Base-by-base conservation (phyloP, 2,888 invertebrate genomes). In the Penaeus monodon region DNA sequence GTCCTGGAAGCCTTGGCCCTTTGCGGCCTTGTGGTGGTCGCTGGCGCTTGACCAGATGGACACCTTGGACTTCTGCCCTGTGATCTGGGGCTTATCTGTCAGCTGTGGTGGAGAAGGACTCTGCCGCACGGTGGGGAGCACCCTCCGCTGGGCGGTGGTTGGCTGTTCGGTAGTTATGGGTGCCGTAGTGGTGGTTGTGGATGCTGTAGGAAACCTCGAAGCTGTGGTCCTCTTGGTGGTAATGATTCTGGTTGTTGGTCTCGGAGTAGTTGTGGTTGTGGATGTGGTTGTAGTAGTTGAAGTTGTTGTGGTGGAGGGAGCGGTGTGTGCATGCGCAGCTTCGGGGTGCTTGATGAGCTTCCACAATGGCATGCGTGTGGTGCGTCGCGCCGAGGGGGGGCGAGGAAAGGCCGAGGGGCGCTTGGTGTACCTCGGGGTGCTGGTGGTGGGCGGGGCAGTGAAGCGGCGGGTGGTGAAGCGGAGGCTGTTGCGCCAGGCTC, bases 261-360 rank as follows among this genome's bases (percentile, higher is more conserved):
- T 65, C 63, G 84, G 80, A 24, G 78, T 66, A n/a, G 84, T 74
- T 14, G 81, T 24, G 12, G 80, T 64, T 20, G 76, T 88, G 44
- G 81, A 85, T 22, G 77, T 57, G 10, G 74, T 20, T 38, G 29
- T 73, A 17, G 85, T 65, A 44, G 78, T 33, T 49, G 87, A 74
- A 17, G 76, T 22, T 49, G 74, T 74, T 22, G 74, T 77, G 29
- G 74, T 86, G 20, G 87, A 49, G 27, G 81, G 33, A 44, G 70
- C 2, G 63, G 24, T 29, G 82, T 29, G 68, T 57, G 86, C 27
- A n/a, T 70, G 78, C 12, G 77, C 68, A 78, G 64, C 65, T 65
- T 33, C 49, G 2, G 88, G 86, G 33, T 86, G 79, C 73, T 89
- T 89, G 66, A 89, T 86, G 57, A 86, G 81, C 78, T 89, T 86